phyloP scores from a whole-genome alignment of 2,888 invertebrate genomes.

The Stegana nigrithorax region DNA sequence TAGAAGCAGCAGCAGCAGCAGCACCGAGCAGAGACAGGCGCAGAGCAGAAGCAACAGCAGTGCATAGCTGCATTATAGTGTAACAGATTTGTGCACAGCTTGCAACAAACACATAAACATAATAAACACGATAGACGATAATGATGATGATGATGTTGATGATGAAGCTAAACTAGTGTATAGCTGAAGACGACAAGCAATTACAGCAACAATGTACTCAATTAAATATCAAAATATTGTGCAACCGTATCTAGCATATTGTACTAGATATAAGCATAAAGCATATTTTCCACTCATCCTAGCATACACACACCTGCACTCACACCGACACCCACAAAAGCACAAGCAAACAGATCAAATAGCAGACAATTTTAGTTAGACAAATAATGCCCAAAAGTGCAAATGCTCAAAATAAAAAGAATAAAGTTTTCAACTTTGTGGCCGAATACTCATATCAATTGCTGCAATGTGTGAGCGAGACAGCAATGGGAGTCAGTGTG shows the following conservation, averaged over 20 bases:
- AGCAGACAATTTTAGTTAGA: constrained; percentile 13
- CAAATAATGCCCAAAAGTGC: constrained; percentile 14
- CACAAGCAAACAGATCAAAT: background rate
- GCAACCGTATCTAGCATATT: background rate
- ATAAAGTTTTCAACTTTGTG: constrained; percentile 14
- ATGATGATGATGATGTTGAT: background rate
- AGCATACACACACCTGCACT: background rate
- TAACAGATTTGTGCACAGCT: too few species aligned
- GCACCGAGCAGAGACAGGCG: too few species aligned
- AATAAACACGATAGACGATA: too few species aligned
- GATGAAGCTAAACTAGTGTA: too few species aligned
- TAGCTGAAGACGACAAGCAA: constrained; percentile 16
- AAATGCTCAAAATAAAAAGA: constrained; percentile 2
- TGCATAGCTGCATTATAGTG: too few species aligned
- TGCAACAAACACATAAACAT: too few species aligned
- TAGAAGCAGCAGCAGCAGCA: too few species aligned
- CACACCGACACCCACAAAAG: background rate
- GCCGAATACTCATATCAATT: background rate
- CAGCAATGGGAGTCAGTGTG: background rate
- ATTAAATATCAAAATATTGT: constrained; percentile 31
- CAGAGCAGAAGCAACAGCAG: too few species aligned
- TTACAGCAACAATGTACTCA: constrained; percentile 36
- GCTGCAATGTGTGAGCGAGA: background rate
- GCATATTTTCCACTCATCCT: background rate
- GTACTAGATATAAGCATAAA: background rate